Evolutionary conservation across 2,888 invertebrate genomes (phyloP).

Genomic region (Myopa tessellatipennis): DNA sequence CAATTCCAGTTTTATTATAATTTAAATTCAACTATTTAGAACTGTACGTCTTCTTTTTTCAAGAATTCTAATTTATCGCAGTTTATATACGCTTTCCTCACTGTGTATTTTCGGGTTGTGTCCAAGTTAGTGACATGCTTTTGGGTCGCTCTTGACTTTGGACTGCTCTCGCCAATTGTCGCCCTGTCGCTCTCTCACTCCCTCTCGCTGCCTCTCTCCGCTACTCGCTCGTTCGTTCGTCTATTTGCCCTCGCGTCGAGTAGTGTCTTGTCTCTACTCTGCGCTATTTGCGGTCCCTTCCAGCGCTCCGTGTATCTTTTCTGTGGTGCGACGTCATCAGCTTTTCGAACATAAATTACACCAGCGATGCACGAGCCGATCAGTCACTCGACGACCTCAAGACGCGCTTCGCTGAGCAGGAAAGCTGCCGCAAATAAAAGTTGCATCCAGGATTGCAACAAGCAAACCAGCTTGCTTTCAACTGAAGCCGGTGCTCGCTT

Average conservation of each 20-base stretch:
- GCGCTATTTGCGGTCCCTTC: conserved; percentile 32
- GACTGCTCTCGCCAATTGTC: background rate
- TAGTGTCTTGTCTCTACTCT: background rate
- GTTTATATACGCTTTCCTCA: background rate
- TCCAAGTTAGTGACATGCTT: background rate
- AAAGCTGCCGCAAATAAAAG: background rate
- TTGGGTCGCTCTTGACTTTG: background rate
- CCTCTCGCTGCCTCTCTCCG: background rate
- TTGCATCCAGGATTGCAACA: background rate
- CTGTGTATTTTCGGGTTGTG: conserved; percentile 5
- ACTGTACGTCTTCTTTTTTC: background rate
- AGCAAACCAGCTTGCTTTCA: background rate
- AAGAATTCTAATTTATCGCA: too few relatives aligned
- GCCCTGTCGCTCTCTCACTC: background rate
- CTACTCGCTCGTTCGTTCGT: background rate
- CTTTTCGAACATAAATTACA: conserved; percentile 45
- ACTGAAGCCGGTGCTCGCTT: background rate
- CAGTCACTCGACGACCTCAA: conserved; percentile 45
- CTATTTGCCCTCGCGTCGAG: background rate
- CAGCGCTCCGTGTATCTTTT: conserved; percentile 30
- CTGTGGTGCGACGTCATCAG: conserved; percentile 5
- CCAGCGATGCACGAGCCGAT: conserved; percentile 22
- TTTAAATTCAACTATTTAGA: background rate
- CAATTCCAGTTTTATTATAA: background rate
- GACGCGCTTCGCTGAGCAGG: conserved; percentile 37